Base-by-base conservation (phyloP, 2,797 vertebrate species). In the Sandelia bainsii region DNA sequence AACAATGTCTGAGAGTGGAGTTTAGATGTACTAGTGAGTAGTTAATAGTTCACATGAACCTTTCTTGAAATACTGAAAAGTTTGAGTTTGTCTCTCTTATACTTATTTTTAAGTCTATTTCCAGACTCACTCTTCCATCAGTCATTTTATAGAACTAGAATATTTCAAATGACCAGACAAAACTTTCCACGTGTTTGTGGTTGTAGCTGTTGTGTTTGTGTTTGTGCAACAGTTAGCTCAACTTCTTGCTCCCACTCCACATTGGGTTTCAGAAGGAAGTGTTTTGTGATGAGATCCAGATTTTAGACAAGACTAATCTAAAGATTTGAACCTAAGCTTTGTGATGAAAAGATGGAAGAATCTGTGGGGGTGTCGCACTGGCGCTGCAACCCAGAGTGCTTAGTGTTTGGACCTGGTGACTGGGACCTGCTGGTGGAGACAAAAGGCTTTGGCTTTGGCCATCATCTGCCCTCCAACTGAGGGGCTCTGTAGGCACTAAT, bases 211-310 rank as follows among this genome's bases (percentile, higher is more conserved):
- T 70, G 59, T 79, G 50, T 80, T 66, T 72, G 73, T 75, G 79
- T 75, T 84, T 76, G 71, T 77, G 50, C 13, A 48, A 50, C 72
- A 48, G 51, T 81, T 66, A 46, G 68, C 34, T 51, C 64, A n/a
- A 61, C 34, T 53, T 70, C 57, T 51, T 68, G 57, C 77, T 72
- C 72, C 76, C 64, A 72, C 80, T 79, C 81, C 70, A 49, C 84
- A 57, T 32, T 83, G 81, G 76, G 71, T 77, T 58, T 92, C 81
- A 87, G 91, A 92, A 87, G 91, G 89, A 93, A 82, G 90, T 94
- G 93, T 81, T 94, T 93, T 94, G 85, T 94, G 94, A 94, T 86
- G 78, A 87, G 70, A 73, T 81, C 76, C 82, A 87, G 91, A 84
- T 80, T 79, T 73, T 50, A 67, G 42, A 69, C 32, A 9, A 60